phyloP scores from a whole-genome alignment of 2,888 invertebrate species.

The Dryadula phaetusa region DNA sequence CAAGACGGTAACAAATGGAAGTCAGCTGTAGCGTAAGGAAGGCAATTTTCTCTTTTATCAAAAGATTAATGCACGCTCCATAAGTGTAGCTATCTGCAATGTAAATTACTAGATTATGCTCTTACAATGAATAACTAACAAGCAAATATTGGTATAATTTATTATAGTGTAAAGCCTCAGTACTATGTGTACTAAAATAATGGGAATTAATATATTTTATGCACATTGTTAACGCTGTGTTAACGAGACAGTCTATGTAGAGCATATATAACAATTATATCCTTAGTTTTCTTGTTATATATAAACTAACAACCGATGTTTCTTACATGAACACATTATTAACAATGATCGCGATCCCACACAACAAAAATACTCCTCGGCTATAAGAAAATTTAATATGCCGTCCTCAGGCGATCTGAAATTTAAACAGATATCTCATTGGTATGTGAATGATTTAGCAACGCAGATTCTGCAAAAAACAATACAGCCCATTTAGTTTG shows the following conservation, averaged over 20 bases:
- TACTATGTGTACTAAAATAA: constrained; percentile 14
- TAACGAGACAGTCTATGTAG: not conserved
- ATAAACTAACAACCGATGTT: not conserved
- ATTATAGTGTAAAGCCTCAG: constrained; percentile 15
- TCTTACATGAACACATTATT: not conserved
- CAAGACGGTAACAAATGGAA: constrained; percentile 80
- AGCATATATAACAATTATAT: not conserved
- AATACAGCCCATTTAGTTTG: constrained; percentile 62
- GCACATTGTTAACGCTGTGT: constrained; percentile 1
- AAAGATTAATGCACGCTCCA: constrained; percentile 46
- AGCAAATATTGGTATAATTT: constrained; percentile 19
- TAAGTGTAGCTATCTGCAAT: constrained; percentile 40
- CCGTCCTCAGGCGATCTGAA: constrained; percentile 60
- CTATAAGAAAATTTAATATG: constrained; percentile 47
- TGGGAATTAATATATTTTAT: constrained; percentile 8
- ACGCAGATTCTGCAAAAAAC: constrained; percentile 66
- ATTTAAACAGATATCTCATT: constrained; percentile 61
- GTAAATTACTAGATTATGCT: constrained; percentile 38
- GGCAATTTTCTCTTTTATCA: constrained; percentile 51
- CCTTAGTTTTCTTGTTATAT: not conserved
- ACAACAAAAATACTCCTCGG: constrained; percentile 34
- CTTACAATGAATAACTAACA: constrained; percentile 18
- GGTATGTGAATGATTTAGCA: constrained; percentile 63
- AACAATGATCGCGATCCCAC: constrained; percentile 9
- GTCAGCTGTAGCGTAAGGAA: constrained; percentile 53